Evolutionary conservation across 2,888 invertebrate genomes (phyloP).

Genomic region (Crossocerus cetratus): DNA sequence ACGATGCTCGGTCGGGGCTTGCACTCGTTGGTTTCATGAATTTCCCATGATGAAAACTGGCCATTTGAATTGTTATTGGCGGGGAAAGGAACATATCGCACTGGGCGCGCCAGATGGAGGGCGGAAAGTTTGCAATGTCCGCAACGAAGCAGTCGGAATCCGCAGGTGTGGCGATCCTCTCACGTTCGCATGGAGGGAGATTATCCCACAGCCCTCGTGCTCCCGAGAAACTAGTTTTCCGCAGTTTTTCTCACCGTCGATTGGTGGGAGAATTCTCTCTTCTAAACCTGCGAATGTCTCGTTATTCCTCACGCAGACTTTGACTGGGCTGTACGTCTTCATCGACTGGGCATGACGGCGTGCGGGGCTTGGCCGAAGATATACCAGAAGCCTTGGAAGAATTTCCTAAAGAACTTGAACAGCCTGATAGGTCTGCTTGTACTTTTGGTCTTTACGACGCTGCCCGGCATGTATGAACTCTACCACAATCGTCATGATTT

Average conservation of each 20-base stretch:
- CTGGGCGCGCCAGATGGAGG: not conserved
- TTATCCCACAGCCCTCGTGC: not conserved
- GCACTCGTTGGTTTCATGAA: too few species aligned
- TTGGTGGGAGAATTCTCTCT: not conserved
- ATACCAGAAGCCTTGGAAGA: not conserved
- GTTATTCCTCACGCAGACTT: conserved; percentile 19
- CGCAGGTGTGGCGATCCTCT: not conserved
- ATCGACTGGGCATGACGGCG: conserved; percentile 9
- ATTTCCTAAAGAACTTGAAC: conserved; percentile 5
- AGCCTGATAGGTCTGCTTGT: not conserved
- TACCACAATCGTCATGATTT: conserved; percentile 12
- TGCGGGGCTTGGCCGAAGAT: conserved; percentile 27
- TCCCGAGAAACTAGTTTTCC: too few species aligned
- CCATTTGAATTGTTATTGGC: too few species aligned
- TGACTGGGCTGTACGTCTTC: conserved; percentile 31
- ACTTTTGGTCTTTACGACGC: not conserved
- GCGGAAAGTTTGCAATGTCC: not conserved
- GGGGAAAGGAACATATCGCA: too few species aligned
- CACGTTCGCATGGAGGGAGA: not conserved
- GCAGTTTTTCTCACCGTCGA: not conserved
- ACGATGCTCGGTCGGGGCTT: too few species aligned
- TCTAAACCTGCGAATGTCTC: not conserved
- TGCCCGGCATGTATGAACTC: conserved; percentile 16
- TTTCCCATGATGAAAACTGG: too few species aligned
- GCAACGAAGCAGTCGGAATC: not conserved